Evolutionary conservation across 2,888 invertebrate genomes (phyloP).

Genomic region (Camponotus fellah): DNA sequence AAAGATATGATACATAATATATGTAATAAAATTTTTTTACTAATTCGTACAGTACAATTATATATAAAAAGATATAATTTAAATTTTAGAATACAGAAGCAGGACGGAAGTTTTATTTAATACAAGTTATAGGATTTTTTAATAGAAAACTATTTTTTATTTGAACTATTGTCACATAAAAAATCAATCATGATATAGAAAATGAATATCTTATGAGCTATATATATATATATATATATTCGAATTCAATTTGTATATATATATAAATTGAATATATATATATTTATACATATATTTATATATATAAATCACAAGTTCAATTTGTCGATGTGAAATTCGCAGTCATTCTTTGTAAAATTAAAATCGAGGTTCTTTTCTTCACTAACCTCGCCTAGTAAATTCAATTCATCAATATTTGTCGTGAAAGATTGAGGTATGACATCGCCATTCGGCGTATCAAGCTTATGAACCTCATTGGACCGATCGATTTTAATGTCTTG

Average conservation of each 20-base stretch:
- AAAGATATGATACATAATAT: not conserved
- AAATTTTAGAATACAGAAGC: not conserved
- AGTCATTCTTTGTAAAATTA: constrained; percentile 49
- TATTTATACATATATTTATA: no score
- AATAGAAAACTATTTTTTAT: constrained; percentile 12
- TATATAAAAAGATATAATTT: not conserved
- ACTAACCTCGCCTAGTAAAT: constrained; percentile 76
- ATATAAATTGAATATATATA: no score
- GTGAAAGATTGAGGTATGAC: constrained; percentile 62
- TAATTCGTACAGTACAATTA: not conserved
- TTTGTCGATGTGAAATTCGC: constrained; percentile 76
- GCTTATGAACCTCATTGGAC: not conserved
- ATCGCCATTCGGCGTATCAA: not conserved
- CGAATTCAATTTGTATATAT: no score
- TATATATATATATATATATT: no score
- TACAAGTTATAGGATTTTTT: not conserved
- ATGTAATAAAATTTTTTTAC: not conserved
- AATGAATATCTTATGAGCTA: not conserved
- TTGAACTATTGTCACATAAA: not conserved
- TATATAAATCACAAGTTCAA: constrained; percentile 73
- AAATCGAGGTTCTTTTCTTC: constrained; percentile 62
- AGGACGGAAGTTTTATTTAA: not conserved
- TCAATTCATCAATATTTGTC: constrained; percentile 78
- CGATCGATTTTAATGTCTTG: not conserved
- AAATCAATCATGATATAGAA: constrained; percentile 8